Evolutionary conservation across 2,113 vertebrate genomes (phyloP).

Genomic region (Tauraco erythrolophus): DNA sequence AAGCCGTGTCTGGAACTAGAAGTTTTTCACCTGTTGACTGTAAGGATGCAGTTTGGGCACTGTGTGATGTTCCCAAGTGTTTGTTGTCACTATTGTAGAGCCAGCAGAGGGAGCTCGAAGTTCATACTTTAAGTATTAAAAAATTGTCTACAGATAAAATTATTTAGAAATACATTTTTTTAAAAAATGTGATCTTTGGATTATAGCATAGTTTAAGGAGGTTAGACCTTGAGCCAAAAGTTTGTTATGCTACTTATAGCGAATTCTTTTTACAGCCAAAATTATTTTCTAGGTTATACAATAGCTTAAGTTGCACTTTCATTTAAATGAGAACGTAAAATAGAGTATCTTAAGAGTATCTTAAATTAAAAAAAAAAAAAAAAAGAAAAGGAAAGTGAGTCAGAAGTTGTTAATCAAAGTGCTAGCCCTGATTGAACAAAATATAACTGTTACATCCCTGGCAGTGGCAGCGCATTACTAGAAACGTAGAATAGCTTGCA

Average conservation of each 20-base stretch:
- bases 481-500: background rate
- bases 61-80: background rate
- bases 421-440: background rate
- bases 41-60: background rate
- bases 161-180: background rate
- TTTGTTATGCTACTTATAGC: background rate
- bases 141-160: background rate
- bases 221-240: background rate
- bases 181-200: background rate
- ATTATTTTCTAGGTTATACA: background rate
- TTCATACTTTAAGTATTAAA: background rate
- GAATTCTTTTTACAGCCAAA: background rate
- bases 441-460: background rate
- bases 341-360: background rate
- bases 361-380: background rate
- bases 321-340: background rate
- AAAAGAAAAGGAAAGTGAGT: background rate
- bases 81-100: background rate
- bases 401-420: background rate
- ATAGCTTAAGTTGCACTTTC: background rate
- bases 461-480: background rate
- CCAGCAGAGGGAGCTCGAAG: constrained; percentile 44
- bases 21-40: background rate
- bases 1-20: background rate
- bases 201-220: background rate